These are phyloP conservation scores for Pogonocichla stellata DNA, from an alignment of 2,113 vertebrate species.

Conservation along the genomic window DNA sequence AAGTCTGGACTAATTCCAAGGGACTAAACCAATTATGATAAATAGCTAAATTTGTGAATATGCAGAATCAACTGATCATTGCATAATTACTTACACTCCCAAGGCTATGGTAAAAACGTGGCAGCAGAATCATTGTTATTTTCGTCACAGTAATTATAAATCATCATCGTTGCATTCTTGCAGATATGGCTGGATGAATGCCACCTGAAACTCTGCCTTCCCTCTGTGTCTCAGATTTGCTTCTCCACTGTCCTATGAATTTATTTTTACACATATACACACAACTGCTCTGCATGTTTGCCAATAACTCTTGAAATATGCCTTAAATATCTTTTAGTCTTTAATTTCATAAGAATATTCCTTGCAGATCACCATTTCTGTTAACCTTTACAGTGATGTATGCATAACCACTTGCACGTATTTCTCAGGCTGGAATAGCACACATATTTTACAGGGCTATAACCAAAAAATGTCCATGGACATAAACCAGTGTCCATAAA, in stretches of 20 bases:
- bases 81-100: constrained; percentile 52
- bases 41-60: constrained; percentile 62
- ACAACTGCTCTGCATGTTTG: neutral
- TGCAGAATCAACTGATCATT: constrained; percentile 49
- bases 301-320: neutral
- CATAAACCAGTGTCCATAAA: constrained; percentile 1
- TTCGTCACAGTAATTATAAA: constrained; percentile 63
- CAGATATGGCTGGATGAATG: constrained; percentile 37
- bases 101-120: constrained; percentile 13
- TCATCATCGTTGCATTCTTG: constrained; percentile 5
- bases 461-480: neutral
- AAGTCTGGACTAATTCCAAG: constrained; percentile 58
- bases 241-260: neutral
- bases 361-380: neutral
- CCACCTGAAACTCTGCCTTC: constrained; percentile 37
- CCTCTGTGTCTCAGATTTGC: neutral
- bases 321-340: neutral
- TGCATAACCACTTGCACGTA: neutral
- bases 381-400: constrained; percentile 18
- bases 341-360: neutral
- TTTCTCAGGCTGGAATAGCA: neutral
- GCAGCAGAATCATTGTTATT: constrained; percentile 49
- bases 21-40: constrained; percentile 61
- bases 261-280: neutral
- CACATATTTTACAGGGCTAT: neutral